A percentile compares a stretch with the other conserved stretches of the same genome.
Conservation (phyloP, 2,888 invertebrate species). For the Lordiphosa andalusiaca region DNA sequence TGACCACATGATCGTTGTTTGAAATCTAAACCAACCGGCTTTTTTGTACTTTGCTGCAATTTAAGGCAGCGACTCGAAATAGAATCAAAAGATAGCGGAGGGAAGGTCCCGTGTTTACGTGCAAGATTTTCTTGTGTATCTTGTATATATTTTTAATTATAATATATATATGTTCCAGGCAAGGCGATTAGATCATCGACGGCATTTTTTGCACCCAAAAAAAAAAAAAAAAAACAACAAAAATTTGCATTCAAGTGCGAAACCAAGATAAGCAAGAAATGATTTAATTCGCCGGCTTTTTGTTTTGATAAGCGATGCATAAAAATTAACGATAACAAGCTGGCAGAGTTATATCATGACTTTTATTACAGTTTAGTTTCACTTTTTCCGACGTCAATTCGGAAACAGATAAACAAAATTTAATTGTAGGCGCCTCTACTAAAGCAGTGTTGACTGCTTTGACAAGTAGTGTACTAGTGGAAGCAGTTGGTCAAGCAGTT, state of each 20-base stretch:
- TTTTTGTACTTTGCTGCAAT: constrained; percentile 7
- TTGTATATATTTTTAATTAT: not conserved
- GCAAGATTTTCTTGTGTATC: no score
- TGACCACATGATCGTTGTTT: constrained; percentile 2
- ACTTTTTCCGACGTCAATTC: no score
- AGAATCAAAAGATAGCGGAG: constrained; percentile 5
- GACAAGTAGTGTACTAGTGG: no score
- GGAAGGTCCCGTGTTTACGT: not conserved
- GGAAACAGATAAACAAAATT: constrained; percentile 2
- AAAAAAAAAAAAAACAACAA: constrained; percentile 22
- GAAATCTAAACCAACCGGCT: constrained; percentile 6
- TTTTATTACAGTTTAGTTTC: constrained; percentile 7
- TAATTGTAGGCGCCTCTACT: constrained; percentile 14
- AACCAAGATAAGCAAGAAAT: constrained; percentile 30
- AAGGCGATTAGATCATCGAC: constrained; percentile 61
- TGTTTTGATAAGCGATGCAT: constrained; percentile 19
- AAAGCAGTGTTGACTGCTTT: constrained; percentile 15
- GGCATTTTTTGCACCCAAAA: constrained; percentile 32
- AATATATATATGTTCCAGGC: constrained; percentile 38
- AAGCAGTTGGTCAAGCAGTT: constrained; percentile 14
- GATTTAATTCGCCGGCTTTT: constrained; percentile 14
- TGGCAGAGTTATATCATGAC: not conserved
- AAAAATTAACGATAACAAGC: constrained; percentile 21
- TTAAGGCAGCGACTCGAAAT: constrained; percentile 3
- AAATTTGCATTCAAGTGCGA: constrained; percentile 64